Percentiles rank a stretch among this genome's conserved stretches.
Evolutionary conservation across 2,113 vertebrate genomes (phyloP).

Genomic region (Amphiprion ocellaris): DNA sequence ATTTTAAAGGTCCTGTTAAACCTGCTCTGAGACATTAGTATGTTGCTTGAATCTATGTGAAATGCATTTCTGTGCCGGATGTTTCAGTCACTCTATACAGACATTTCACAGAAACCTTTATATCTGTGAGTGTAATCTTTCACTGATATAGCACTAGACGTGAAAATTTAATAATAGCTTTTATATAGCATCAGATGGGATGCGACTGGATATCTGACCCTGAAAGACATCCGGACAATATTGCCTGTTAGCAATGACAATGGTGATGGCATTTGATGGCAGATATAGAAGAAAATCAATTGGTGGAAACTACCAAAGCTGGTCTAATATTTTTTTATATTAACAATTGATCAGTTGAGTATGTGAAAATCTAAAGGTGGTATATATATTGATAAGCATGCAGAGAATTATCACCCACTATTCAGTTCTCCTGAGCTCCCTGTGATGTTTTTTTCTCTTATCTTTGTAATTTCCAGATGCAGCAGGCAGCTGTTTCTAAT

Average conservation of each 20-base stretch:
- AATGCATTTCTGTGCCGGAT: no score
- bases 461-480: background rate
- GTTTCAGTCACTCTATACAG: no score
- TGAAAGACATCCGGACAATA: background rate
- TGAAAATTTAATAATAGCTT: background rate
- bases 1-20: background rate
- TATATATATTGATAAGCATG: no score
- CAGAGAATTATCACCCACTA: background rate
- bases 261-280: background rate
- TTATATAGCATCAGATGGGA: background rate
- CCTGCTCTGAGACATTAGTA: background rate
- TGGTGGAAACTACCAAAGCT: background rate
- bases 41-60: background rate
- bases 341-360: constrained; percentile 19
- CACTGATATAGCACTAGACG: background rate
- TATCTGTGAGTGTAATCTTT: background rate
- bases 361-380: background rate
- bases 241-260: background rate
- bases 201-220: background rate
- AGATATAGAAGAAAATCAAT: background rate
- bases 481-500: no score
- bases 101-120: background rate
- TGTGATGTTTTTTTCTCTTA: background rate
- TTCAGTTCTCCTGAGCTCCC: background rate
- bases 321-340: constrained; percentile 14